phyloP scores from a whole-genome alignment of 2,888 invertebrate species.

The Morpho helenor region DNA sequence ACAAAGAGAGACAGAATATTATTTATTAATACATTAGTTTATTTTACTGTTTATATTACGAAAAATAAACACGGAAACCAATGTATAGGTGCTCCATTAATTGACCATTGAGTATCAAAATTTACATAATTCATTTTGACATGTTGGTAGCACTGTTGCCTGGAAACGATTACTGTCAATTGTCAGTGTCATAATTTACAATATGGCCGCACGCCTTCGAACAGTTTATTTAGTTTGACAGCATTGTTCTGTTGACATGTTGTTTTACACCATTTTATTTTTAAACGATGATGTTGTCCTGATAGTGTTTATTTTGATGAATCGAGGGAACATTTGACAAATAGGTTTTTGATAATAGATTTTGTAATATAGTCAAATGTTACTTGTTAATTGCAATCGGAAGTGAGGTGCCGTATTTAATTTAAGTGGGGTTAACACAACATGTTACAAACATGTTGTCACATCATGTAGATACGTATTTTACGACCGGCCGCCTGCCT shows the following conservation, averaged over 20 bases:
- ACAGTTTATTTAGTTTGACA: conserved; percentile 41
- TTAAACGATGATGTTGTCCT: conserved; percentile 8
- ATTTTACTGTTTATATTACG: no score
- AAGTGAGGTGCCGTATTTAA: no score
- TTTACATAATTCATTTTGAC: conserved; percentile 25
- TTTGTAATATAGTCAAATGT: neutral
- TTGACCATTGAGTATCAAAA: conserved; percentile 1
- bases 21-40: no score
- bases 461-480: no score
- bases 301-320: conserved; percentile 15
- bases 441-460: no score
- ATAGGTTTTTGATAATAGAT: conserved; percentile 11
- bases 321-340: conserved; percentile 4
- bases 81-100: conserved; percentile 1
- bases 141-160: conserved; percentile 29
- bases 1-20: no score
- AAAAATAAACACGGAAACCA: no score
- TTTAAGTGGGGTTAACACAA: no score
- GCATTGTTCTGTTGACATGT: conserved; percentile 34
- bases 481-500: no score
- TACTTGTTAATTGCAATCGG: no score
- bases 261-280: conserved; percentile 26
- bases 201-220: conserved; percentile 11
- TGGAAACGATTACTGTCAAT: conserved; percentile 27
- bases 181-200: conserved; percentile 17